phyloP scores from a whole-genome alignment of 1,140 invertebrate species.

The Drosophila takahashii region DNA sequence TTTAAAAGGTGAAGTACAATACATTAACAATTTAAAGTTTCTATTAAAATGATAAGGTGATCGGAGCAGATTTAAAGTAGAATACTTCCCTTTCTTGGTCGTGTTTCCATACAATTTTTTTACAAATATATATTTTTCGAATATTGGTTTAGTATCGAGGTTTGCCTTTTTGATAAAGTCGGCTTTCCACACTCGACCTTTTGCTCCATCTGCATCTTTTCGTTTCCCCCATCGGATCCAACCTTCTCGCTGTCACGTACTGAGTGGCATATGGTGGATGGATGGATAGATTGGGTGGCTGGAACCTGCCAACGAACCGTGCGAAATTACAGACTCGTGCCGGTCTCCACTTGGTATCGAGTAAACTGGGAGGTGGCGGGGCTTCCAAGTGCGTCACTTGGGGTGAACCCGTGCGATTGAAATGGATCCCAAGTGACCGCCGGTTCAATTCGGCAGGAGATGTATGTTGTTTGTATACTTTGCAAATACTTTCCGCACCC shows the following conservation, averaged over 20 bases:
- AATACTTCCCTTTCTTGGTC: too few species aligned
- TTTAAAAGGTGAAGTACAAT: too few species aligned
- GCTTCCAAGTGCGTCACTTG: constrained; percentile 48
- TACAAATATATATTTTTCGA: too few species aligned
- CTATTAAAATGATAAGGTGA: too few species aligned
- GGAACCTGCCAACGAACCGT: constrained; percentile 37
- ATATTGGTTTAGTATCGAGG: neutral
- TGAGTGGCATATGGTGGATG: constrained; percentile 25
- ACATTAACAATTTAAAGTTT: too few species aligned
- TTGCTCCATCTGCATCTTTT: neutral
- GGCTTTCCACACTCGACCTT: neutral
- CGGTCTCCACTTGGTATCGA: constrained; percentile 25
- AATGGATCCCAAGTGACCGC: constrained; percentile 22
- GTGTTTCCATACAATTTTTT: too few species aligned
- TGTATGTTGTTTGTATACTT: constrained; percentile 30
- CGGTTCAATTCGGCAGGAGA: constrained; percentile 18
- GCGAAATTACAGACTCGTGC: constrained; percentile 60
- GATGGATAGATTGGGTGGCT: constrained; percentile 9
- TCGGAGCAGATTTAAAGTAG: too few species aligned
- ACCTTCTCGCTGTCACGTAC: constrained; percentile 48
- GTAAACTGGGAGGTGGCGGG: constrained; percentile 11
- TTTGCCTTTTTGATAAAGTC: neutral
- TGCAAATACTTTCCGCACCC: constrained; percentile 49
- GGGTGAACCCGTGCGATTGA: constrained; percentile 18
- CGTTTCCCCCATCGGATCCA: constrained; percentile 6